These are phyloP conservation scores for Coptotermes formosanus DNA, from an alignment of 1,140 invertebrate species.

Conservation along the genomic window DNA sequence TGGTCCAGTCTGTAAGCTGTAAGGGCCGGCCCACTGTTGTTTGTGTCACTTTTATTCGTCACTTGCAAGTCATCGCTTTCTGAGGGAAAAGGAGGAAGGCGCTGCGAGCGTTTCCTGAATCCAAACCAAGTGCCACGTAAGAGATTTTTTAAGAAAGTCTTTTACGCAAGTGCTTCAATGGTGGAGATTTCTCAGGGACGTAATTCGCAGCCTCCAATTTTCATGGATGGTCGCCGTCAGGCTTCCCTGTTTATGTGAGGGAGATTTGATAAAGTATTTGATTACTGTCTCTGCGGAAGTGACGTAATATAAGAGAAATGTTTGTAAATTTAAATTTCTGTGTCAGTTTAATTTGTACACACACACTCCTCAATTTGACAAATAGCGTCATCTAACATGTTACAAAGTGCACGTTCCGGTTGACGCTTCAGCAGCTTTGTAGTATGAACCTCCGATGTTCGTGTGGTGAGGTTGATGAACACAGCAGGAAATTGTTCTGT, in stretches of 20 bases:
- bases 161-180: not conserved
- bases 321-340: not conserved
- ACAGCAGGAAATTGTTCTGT: not conserved
- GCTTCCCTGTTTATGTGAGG: not conserved
- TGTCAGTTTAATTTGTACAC: not conserved
- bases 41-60: too few relatives aligned
- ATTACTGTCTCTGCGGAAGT: not conserved
- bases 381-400: not conserved
- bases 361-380: not conserved
- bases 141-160: not conserved
- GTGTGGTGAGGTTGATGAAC: not conserved
- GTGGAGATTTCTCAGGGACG: not conserved
- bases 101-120: too few relatives aligned
- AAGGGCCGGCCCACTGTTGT: too few relatives aligned
- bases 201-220: not conserved
- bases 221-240: not conserved
- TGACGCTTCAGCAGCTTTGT: not conserved
- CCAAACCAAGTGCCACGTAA: too few relatives aligned
- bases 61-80: too few relatives aligned
- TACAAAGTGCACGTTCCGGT: not conserved
- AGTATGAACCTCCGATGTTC: not conserved
- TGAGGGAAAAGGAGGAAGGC: too few relatives aligned
- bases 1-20: too few relatives aligned
- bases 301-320: not conserved
- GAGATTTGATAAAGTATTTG: not conserved